These are phyloP conservation scores for Zeus faber DNA, from an alignment of 2,113 vertebrate genomes.

Conservation along the genomic window DNA sequence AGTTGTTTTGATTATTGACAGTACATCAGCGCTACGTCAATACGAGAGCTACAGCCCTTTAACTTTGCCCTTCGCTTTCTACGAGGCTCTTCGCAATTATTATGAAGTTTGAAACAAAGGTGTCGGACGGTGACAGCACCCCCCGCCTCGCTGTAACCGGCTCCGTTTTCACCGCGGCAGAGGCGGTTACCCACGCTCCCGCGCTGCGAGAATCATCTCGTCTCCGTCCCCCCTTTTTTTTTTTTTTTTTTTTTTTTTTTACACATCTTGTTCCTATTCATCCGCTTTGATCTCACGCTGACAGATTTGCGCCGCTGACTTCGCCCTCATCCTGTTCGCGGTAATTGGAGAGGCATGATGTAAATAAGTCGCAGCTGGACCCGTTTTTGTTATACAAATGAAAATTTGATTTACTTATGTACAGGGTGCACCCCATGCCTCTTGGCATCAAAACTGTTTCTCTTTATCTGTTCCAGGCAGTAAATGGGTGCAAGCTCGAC, in stretches of 20 bases:
- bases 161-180: no score
- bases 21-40: no score
- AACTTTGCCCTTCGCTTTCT: no score
- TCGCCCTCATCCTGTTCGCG: constrained; percentile 30
- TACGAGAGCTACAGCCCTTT: no score
- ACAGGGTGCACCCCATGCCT: constrained; percentile 16
- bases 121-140: no score
- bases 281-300: constrained; percentile 41
- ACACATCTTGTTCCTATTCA: constrained; percentile 16
- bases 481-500: not conserved
- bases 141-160: no score
- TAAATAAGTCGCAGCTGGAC: constrained; percentile 39
- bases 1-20: no score
- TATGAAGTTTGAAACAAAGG: no score
- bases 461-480: constrained; percentile 11
- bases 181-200: no score
- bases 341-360: constrained; percentile 49
- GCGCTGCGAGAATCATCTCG: not conserved
- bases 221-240: not conserved
- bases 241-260: not conserved
- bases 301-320: constrained; percentile 18
- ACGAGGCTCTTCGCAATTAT: no score
- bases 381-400: constrained; percentile 31
- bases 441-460: constrained; percentile 16
- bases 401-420: constrained; percentile 38